These are phyloP conservation scores for Oncorhynchus masou DNA, from an alignment of 2,113 vertebrate species.

Conservation along the genomic window DNA sequence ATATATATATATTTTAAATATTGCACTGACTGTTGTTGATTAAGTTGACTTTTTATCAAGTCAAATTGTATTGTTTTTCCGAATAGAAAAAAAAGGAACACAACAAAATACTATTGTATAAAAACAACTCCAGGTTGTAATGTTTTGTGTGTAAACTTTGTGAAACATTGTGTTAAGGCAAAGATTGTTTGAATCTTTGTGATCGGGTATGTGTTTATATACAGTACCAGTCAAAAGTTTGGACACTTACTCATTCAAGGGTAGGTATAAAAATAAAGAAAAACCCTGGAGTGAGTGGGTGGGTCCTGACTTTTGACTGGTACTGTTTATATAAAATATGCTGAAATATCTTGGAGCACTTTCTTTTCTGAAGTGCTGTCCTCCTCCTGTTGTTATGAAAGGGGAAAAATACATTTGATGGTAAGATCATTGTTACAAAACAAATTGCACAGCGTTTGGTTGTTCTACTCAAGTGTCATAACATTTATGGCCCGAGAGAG, in stretches of 20 bases:
- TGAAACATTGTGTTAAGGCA: constrained; percentile 68
- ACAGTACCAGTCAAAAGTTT: no score
- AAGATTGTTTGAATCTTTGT: constrained; percentile 73
- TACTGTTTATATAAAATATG: constrained; percentile 58
- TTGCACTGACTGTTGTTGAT: constrained; percentile 88
- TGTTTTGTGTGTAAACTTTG: constrained; percentile 75
- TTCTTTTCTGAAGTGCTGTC: constrained; percentile 78
- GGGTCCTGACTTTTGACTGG: no score
- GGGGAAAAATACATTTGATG: constrained; percentile 81
- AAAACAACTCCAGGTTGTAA: constrained; percentile 78
- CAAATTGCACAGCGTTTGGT: constrained; percentile 79
- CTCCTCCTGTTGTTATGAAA: constrained; percentile 73
- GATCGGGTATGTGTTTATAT: constrained; percentile 60
- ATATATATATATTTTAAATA: constrained; percentile 65
- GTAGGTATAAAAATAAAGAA: no score
- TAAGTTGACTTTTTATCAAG: constrained; percentile 73
- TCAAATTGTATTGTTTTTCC: constrained; percentile 67
- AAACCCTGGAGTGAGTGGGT: no score
- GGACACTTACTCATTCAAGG: no score
- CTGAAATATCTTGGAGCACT: constrained; percentile 67
- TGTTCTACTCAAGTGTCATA: constrained; percentile 88
- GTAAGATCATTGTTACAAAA: constrained; percentile 77
- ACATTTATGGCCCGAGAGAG: constrained; percentile 93
- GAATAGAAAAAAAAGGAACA: constrained; percentile 75
- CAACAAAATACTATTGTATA: constrained; percentile 74